Conservation (phyloP, 2,113 vertebrate genomes). For the Candoia aspera region DNA sequence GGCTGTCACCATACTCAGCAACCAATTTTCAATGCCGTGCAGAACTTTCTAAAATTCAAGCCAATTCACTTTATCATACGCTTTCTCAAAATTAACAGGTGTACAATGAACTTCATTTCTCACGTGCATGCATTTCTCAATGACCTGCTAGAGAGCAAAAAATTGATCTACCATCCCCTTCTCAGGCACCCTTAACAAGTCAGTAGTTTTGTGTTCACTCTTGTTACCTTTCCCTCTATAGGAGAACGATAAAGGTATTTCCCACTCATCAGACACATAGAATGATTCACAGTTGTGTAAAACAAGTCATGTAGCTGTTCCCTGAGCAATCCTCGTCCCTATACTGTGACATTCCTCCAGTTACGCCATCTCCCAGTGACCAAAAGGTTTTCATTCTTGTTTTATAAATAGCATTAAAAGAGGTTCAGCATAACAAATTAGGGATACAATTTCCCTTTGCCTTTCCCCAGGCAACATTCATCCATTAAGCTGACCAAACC, state of each 20-base stretch:
- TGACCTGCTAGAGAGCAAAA: neutral
- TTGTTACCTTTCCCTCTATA: neutral
- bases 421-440: neutral
- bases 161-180: neutral
- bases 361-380: neutral
- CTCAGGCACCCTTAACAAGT: neutral
- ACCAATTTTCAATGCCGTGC: neutral
- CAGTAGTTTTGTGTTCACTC: neutral
- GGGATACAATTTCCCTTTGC: neutral
- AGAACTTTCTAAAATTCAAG: neutral
- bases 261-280: neutral
- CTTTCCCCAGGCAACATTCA: neutral
- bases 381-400: neutral
- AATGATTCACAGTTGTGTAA: neutral
- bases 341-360: neutral
- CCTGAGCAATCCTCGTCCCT: neutral
- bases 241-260: neutral
- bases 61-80: neutral
- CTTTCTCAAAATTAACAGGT: neutral
- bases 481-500: neutral
- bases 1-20: neutral
- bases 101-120: neutral
- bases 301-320: neutral
- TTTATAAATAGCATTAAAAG: neutral
- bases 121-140: neutral